Percentiles rank a stretch among this genome's conserved stretches.
Conservation (phyloP, 2,888 invertebrate genomes). For the Scaptomyza flava region DNA sequence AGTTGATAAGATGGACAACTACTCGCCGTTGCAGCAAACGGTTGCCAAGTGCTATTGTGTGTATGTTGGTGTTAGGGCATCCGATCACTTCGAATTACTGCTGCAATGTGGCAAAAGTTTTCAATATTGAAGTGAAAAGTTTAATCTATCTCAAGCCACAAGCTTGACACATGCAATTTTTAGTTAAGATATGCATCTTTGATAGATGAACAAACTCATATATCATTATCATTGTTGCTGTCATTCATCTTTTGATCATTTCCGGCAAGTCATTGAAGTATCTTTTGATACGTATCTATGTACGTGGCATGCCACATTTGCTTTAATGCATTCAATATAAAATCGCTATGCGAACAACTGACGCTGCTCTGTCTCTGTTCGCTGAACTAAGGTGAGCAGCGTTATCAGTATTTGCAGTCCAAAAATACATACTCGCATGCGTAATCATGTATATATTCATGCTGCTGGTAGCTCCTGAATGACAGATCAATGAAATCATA, state of each 20-base stretch:
- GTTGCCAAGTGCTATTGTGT: constrained; percentile 48
- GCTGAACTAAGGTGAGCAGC: constrained; percentile 56
- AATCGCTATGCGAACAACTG: constrained; percentile 37
- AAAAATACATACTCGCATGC: constrained; percentile 7
- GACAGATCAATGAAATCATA: constrained; percentile 81
- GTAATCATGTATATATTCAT: constrained; percentile 31
- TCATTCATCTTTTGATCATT: constrained; percentile 36
- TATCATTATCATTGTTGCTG: constrained; percentile 15
- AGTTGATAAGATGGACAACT: constrained; percentile 68
- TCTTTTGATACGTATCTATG: constrained; percentile 11
- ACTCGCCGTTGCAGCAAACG: constrained; percentile 37
- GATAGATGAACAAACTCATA: neutral
- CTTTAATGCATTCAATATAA: constrained; percentile 39
- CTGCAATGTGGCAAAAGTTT: constrained; percentile 20
- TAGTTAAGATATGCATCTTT: constrained; percentile 17
- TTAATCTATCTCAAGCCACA: neutral
- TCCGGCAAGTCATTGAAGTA: constrained; percentile 35
- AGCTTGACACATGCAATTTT: constrained; percentile 20
- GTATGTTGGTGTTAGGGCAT: neutral
- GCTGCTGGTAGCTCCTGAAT: constrained; percentile 77
- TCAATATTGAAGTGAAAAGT: no score
- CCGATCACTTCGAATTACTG: neutral
- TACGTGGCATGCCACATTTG: constrained; percentile 21
- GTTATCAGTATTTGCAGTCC: constrained; percentile 58
- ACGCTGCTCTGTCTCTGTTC: constrained; percentile 31